Conservation (phyloP, 1,140 invertebrate genomes). For the Yoshiicerus persimilis region DNA sequence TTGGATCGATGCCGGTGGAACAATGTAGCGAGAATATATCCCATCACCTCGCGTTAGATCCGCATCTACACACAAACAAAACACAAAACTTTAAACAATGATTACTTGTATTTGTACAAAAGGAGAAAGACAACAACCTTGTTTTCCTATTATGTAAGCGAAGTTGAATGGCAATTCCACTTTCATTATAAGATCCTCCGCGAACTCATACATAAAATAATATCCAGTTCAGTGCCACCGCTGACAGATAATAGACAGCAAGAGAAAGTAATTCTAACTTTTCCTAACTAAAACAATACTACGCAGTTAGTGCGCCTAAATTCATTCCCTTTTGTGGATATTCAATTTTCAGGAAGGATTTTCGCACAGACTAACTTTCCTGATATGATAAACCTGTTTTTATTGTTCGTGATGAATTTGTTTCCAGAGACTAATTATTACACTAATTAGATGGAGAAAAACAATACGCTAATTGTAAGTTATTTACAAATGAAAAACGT, state of each 20-base stretch:
- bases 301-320: background rate
- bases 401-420: background rate
- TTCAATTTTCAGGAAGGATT: background rate
- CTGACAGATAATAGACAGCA: background rate
- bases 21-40: conserved; percentile 66
- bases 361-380: background rate
- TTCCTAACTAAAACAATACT: background rate
- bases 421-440: background rate
- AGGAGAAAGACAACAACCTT: background rate
- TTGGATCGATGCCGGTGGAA: conserved; percentile 50
- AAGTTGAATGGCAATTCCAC: background rate
- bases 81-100: background rate
- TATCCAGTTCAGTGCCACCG: background rate
- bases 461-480: background rate
- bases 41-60: conserved; percentile 67
- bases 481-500: background rate
- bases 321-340: background rate
- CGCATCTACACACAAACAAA: conserved; percentile 57
- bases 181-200: background rate
- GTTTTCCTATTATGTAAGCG: background rate
- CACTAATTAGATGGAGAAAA: background rate
- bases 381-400: background rate
- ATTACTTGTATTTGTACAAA: background rate
- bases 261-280: background rate
- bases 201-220: background rate